Percentiles rank a stretch among this genome's conserved stretches.
Evolutionary conservation across 2,797 vertebrate species (phyloP).

Genomic region (Anabas testudineus): DNA sequence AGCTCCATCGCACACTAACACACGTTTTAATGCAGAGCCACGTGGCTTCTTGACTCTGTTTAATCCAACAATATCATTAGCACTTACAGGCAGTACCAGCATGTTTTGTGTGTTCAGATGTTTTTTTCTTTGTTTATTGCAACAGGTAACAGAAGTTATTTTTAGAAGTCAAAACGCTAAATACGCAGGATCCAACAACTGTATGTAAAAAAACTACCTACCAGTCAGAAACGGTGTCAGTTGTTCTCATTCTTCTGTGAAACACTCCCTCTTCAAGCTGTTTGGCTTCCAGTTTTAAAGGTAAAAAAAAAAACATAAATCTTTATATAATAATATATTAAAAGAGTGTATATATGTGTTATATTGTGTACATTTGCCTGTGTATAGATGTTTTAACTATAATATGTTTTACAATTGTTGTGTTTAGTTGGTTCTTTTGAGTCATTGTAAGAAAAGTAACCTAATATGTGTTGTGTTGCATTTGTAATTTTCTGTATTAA

Average conservation of each 20-base stretch:
- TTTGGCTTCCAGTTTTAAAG: constrained; percentile 79
- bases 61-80: constrained; percentile 57
- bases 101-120: constrained; percentile 62
- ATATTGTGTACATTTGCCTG: constrained; percentile 89
- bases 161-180: constrained; percentile 53
- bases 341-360: constrained; percentile 89
- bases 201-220: constrained; percentile 88
- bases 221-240: constrained; percentile 58
- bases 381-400: constrained; percentile 88
- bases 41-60: constrained; percentile 55
- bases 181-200: constrained; percentile 86
- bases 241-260: constrained; percentile 59
- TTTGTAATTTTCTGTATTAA: constrained; percentile 86
- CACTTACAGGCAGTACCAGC: constrained; percentile 68
- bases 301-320: constrained; percentile 77
- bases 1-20: not conserved
- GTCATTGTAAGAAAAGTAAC: constrained; percentile 79
- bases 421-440: constrained; percentile 77
- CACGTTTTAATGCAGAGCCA: constrained; percentile 16
- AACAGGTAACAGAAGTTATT: constrained; percentile 21
- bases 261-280: constrained; percentile 82
- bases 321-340: constrained; percentile 93
- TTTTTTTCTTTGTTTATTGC: constrained; percentile 27
- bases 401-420: constrained; percentile 80
- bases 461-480: constrained; percentile 81